These are phyloP conservation scores for Steatornis caripensis DNA, from an alignment of 2,113 vertebrate genomes.

Conservation along the genomic window DNA sequence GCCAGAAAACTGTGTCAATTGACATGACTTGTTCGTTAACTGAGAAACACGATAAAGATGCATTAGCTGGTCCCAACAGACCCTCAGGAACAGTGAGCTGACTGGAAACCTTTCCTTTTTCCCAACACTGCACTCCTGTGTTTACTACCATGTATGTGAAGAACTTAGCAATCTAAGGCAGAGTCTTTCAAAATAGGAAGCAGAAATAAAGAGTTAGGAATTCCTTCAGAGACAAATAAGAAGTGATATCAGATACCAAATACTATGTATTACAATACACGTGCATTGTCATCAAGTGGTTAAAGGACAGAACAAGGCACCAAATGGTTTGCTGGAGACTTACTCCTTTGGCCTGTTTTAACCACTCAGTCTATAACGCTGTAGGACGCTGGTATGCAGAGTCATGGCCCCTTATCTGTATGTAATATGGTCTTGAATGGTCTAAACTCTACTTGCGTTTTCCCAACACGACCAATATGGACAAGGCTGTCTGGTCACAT, in stretches of 20 bases:
- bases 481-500: background rate
- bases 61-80: background rate
- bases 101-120: background rate
- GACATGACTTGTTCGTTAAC: background rate
- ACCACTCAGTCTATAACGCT: background rate
- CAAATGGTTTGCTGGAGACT: background rate
- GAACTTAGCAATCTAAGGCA: background rate
- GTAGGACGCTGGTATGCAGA: background rate
- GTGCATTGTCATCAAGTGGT: background rate
- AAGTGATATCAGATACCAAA: background rate
- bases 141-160: background rate
- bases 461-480: background rate
- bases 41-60: background rate
- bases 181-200: background rate
- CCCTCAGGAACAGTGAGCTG: background rate
- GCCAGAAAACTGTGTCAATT: background rate
- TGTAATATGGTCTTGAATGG: background rate
- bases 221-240: background rate
- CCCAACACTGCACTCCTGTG: background rate
- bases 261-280: background rate
- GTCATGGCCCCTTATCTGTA: background rate
- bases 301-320: background rate
- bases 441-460: background rate
- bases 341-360: background rate
- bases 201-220: background rate